Conservation (phyloP, 2,797 vertebrate species). For the Cyclopterus lumpus region DNA sequence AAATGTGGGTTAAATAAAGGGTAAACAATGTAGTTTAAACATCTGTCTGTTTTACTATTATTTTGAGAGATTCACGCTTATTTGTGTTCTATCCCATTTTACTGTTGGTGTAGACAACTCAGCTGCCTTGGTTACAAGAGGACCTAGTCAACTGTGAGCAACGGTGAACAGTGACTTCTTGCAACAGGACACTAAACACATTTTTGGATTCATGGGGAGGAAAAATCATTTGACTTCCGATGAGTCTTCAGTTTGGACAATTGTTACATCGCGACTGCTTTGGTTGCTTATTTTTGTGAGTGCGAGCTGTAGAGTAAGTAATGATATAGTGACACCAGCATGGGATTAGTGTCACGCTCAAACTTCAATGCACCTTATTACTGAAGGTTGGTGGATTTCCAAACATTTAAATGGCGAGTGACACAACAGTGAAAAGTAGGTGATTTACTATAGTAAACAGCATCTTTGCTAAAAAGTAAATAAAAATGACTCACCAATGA, state of each 20-base stretch:
- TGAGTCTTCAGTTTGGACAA: background rate
- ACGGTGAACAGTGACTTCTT: background rate
- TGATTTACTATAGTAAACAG: background rate
- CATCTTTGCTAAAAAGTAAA: background rate
- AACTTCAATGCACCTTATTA: background rate
- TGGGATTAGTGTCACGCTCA: background rate
- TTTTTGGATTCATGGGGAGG: background rate
- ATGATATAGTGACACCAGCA: background rate
- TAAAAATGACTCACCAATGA: slow-evolving; percentile 88
- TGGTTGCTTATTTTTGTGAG: background rate
- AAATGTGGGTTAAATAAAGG: background rate
- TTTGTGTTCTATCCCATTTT: background rate
- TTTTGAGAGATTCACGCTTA: background rate
- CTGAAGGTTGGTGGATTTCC: background rate
- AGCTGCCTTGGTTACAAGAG: background rate
- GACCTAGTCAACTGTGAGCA: background rate
- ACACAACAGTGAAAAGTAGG: background rate
- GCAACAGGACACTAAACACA: background rate
- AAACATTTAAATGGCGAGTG: background rate
- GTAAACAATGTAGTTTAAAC: background rate
- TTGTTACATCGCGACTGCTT: background rate
- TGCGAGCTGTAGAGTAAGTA: background rate
- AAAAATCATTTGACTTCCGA: background rate
- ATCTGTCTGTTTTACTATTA: background rate
- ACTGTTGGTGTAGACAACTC: background rate